phyloP scores from a whole-genome alignment of 2,797 vertebrate species.

The Leuciscus waleckii region DNA sequence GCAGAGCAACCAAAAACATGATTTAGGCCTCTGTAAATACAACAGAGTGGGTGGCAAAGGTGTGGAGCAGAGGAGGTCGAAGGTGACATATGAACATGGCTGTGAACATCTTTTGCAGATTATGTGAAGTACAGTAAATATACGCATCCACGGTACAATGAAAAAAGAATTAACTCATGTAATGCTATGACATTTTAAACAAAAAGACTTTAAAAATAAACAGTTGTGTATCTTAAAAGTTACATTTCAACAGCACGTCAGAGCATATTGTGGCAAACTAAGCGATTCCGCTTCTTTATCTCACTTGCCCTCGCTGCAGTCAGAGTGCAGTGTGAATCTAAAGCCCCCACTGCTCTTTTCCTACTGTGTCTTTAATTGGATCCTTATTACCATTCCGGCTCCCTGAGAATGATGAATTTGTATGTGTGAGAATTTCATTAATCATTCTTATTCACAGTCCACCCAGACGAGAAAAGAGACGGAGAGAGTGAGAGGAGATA shows the following conservation, averaged over 20 bases:
- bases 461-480: slow-evolving; percentile 60
- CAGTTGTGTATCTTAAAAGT: neutral
- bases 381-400: slow-evolving; percentile 83
- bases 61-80: slow-evolving; percentile 12
- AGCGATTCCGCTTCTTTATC: slow-evolving; percentile 22
- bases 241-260: neutral
- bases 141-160: no score
- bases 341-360: slow-evolving; percentile 66
- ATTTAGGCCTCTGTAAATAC: slow-evolving; percentile 57
- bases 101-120: neutral
- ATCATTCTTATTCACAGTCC: slow-evolving; percentile 87
- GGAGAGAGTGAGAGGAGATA: slow-evolving; percentile 48
- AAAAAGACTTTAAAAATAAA: neutral
- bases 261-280: slow-evolving; percentile 37
- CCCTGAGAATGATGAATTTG: slow-evolving; percentile 83
- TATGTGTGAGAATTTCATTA: slow-evolving; percentile 84
- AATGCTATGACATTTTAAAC: neutral
- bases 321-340: slow-evolving; percentile 46
- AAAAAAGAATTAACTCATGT: neutral
- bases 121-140: no score
- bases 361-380: slow-evolving; percentile 85
- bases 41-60: neutral
- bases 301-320: slow-evolving; percentile 48
- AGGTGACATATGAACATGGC: slow-evolving; percentile 26
- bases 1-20: slow-evolving; percentile 54